Conservation (phyloP, 1,140 invertebrate genomes). For the Nebria ingens region DNA sequence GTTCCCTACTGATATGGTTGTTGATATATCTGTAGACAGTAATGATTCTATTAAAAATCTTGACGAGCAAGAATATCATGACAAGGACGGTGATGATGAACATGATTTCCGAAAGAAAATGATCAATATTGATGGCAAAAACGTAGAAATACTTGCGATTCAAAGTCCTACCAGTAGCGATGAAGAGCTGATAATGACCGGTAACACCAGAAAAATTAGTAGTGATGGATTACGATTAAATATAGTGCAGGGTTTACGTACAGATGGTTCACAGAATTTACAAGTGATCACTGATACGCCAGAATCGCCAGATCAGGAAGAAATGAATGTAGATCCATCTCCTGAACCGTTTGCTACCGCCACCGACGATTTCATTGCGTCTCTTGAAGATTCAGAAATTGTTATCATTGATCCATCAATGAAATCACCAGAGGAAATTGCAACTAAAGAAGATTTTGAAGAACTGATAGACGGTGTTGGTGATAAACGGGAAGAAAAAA, state of each 20-base stretch:
- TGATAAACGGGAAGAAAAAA: slow-evolving; percentile 40
- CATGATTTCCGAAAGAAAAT: slow-evolving; percentile 38
- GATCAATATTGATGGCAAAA: slow-evolving; percentile 24
- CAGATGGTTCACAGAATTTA: slow-evolving; percentile 25
- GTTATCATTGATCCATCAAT: slow-evolving; percentile 47
- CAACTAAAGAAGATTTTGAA: slow-evolving; percentile 50
- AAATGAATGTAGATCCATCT: slow-evolving; percentile 36
- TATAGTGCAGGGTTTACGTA: slow-evolving; percentile 26
- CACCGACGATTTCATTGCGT: slow-evolving; percentile 35
- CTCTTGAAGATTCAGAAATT: slow-evolving; percentile 47
- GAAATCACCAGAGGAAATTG: slow-evolving; percentile 49
- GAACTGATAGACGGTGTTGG: slow-evolving; percentile 46
- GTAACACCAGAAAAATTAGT: slow-evolving; percentile 22
- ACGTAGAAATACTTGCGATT: slow-evolving; percentile 27
- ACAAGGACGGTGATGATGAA: slow-evolving; percentile 23
- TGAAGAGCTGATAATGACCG: slow-evolving; percentile 30
- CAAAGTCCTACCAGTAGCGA: slow-evolving; percentile 33
- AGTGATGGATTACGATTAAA: slow-evolving; percentile 18
- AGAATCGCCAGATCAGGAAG: slow-evolving; percentile 44
- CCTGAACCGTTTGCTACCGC: slow-evolving; percentile 34
- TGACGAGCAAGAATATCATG: slow-evolving; percentile 11
- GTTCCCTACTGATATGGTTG: slow-evolving; percentile 48
- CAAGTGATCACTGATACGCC: slow-evolving; percentile 35
- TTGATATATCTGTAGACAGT: slow-evolving; percentile 45
- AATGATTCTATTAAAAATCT: slow-evolving; percentile 46